phyloP scores from a whole-genome alignment of 2,113 vertebrate species.

The Poecilia latipinna region DNA sequence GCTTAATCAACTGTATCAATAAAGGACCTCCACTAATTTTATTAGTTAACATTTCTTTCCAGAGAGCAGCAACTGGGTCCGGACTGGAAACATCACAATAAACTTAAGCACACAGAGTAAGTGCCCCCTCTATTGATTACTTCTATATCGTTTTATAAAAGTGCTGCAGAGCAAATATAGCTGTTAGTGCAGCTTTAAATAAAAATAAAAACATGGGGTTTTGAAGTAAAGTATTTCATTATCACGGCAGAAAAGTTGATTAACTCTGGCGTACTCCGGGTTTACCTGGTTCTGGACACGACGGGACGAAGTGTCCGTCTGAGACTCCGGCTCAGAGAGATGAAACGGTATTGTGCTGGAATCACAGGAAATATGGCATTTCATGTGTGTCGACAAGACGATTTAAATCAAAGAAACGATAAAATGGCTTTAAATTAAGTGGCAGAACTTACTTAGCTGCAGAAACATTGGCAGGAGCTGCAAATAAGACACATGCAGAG shows the following conservation, averaged over 20 bases:
- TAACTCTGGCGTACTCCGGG: background rate
- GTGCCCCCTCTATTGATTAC: no score
- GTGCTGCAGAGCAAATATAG: no score
- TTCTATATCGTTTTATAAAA: no score
- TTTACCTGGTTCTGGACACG: slow-evolving; percentile 47
- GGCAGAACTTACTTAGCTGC: slow-evolving; percentile 47
- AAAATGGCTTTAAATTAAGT: background rate
- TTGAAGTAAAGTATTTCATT: no score
- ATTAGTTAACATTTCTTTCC: no score
- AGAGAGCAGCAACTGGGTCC: no score
- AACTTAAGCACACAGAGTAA: no score
- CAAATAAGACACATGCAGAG: background rate
- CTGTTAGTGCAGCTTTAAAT: background rate
- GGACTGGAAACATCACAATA: no score
- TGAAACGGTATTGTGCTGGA: slow-evolving; percentile 28
- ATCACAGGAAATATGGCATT: background rate
- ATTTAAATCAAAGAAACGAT: background rate
- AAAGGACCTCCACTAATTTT: no score
- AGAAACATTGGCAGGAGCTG: slow-evolving; percentile 18
- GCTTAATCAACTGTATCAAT: no score
- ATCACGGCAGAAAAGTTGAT: no score
- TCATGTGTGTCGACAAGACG: background rate
- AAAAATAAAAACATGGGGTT: no score
- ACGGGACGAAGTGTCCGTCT: background rate
- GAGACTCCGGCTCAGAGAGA: slow-evolving; percentile 8